These are phyloP conservation scores for Gryllus longicercus DNA, from an alignment of 2,888 invertebrate genomes.

Conservation along the genomic window DNA sequence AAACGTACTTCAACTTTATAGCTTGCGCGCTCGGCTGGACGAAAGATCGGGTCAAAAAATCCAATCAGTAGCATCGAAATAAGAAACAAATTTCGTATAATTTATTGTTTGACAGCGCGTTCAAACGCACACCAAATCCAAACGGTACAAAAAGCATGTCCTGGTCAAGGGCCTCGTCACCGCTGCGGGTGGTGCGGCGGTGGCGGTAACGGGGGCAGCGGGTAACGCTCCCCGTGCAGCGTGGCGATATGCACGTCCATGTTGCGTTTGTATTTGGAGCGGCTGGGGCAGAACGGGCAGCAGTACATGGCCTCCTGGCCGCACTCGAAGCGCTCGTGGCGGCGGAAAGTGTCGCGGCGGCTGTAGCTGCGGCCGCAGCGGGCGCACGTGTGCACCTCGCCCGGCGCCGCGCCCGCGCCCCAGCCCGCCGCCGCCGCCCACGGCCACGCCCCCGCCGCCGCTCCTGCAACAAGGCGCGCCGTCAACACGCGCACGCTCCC, in stretches of 20 bases:
- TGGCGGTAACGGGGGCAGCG: neutral
- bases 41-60: too few relatives aligned
- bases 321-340: slow-evolving; percentile 48
- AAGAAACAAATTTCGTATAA: too few relatives aligned
- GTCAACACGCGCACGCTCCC: slow-evolving; percentile 45
- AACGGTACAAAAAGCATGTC: too few relatives aligned
- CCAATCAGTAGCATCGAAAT: too few relatives aligned
- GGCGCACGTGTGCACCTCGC: slow-evolving; percentile 41
- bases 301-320: slow-evolving; percentile 45
- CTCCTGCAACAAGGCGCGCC: slow-evolving; percentile 42
- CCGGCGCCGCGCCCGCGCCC: slow-evolving; percentile 22
- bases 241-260: slow-evolving; percentile 48
- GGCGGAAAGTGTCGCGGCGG: slow-evolving; percentile 46
- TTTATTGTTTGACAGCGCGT: too few relatives aligned
- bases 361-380: slow-evolving; percentile 49
- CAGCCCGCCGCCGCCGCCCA: slow-evolving; percentile 26
- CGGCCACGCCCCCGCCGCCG: slow-evolving; percentile 25
- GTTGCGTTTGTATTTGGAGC: slow-evolving; percentile 52
- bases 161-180: too few relatives aligned
- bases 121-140: too few relatives aligned
- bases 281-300: slow-evolving; percentile 45
- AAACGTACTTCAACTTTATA: too few relatives aligned
- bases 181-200: too few relatives aligned
- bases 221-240: neutral
- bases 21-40: too few relatives aligned